phyloP scores from a whole-genome alignment of 2,888 invertebrate species.

The Callinectes sapidus region DNA sequence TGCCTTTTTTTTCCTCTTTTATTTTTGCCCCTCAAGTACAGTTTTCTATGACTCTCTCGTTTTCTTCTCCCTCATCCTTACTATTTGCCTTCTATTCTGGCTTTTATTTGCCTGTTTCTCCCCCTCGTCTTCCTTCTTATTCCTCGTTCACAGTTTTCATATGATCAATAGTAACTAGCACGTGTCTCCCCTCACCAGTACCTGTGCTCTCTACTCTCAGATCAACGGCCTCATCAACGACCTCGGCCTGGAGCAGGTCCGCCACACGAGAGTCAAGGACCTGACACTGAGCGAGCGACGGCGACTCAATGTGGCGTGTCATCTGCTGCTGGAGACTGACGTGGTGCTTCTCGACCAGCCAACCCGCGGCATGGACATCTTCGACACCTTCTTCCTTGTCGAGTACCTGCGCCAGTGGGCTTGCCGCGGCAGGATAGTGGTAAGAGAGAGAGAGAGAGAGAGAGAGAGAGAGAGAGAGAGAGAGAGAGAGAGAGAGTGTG shows the following conservation, averaged over 20 bases:
- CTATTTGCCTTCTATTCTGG: background rate
- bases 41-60: background rate
- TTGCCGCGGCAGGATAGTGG: conserved; percentile 75
- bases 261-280: conserved; percentile 89
- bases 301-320: conserved; percentile 91
- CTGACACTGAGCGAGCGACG: conserved; percentile 92
- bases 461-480: background rate
- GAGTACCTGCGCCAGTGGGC: conserved; percentile 96
- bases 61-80: background rate
- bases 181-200: background rate
- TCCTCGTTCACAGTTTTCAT: background rate
- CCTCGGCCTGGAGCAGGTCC: conserved; percentile 90
- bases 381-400: conserved; percentile 95
- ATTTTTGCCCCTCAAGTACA: conserved; percentile 76
- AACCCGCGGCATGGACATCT: conserved; percentile 92
- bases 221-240: conserved; percentile 93
- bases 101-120: background rate
- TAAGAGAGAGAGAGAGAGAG: conserved; percentile 38
- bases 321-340: conserved; percentile 87
- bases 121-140: background rate
- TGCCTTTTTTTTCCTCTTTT: background rate
- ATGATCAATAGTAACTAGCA: background rate
- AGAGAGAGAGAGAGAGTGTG: background rate
- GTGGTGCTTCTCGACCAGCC: conserved; percentile 92
- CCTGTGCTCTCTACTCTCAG: conserved; percentile 77